These are phyloP conservation scores for Echinarachnius parma DNA, from an alignment of 53 echinoderm and acorn worm genomes.

Conservation along the genomic window DNA sequence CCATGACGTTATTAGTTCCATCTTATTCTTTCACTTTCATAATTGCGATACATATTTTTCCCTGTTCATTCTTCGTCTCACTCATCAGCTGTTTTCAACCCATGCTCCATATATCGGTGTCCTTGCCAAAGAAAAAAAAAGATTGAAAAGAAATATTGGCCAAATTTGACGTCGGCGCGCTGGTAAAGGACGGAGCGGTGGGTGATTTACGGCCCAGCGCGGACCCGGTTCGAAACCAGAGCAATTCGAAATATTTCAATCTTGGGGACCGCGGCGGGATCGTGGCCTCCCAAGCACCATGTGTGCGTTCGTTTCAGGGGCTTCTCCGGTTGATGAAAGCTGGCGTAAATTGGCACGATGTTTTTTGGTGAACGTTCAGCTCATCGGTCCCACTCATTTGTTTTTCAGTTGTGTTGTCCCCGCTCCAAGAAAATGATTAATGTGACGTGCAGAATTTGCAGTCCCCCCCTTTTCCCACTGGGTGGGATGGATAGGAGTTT, in stretches of 20 bases:
- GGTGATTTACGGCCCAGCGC: conserved; percentile 32
- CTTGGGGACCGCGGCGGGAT: no score
- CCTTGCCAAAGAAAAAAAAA: no score
- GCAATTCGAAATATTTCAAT: conserved; percentile 48
- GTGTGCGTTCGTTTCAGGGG: conserved; percentile 30
- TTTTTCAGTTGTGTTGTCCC: neutral
- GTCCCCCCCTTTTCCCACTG: neutral
- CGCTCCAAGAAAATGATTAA: conserved; percentile 3
- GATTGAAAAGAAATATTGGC: no score
- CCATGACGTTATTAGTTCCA: neutral
- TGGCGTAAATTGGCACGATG: conserved; percentile 50
- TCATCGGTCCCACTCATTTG: no score
- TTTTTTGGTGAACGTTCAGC: no score
- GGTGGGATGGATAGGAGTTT: neutral
- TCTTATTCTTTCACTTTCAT: neutral
- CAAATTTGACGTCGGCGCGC: conserved; percentile 40
- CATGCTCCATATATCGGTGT: no score
- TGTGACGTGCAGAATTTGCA: conserved; percentile 15
- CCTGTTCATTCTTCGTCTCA: neutral
- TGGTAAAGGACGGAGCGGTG: conserved; percentile 31
- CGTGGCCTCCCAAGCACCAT: conserved; percentile 20
- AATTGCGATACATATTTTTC: neutral
- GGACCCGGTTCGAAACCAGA: conserved; percentile 36
- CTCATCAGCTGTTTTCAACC: neutral
- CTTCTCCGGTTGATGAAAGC: conserved; percentile 29